phyloP scores from a whole-genome alignment of 2,797 vertebrate species.

The Tolypeutes matacus region DNA sequence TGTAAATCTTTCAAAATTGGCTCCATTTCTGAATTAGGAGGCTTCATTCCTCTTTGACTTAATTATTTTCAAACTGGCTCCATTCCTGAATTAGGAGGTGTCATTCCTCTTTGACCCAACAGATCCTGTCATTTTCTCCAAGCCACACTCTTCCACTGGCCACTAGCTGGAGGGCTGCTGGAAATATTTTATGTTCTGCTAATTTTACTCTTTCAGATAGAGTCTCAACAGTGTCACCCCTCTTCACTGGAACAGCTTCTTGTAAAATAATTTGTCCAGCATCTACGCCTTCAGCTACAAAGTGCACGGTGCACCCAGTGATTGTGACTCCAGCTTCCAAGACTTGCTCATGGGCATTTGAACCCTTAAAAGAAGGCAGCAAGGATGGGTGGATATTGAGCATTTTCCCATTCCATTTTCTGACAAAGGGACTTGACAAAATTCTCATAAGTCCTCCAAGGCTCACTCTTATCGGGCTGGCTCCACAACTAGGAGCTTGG shows the following conservation, averaged over 20 bases:
- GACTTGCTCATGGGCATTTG: conserved; percentile 95
- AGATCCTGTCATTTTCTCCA: conserved; percentile 90
- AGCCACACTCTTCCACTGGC: conserved; percentile 90
- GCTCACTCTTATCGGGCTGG: not conserved
- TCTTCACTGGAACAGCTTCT: conserved; percentile 93
- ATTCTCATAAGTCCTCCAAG: conserved; percentile 94
- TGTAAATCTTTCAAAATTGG: not conserved
- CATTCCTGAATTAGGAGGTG: not conserved
- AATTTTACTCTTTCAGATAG: conserved; percentile 93
- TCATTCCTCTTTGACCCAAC: conserved; percentile 86
- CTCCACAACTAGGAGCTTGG: not conserved
- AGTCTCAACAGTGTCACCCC: conserved; percentile 92
- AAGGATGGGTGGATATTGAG: conserved; percentile 97
- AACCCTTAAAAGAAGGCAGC: conserved; percentile 97
- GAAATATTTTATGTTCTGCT: conserved; percentile 95
- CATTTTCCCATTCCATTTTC: conserved; percentile 96
- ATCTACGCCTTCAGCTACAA: conserved; percentile 97
- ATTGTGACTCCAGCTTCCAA: conserved; percentile 93
- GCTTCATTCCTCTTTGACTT: too few relatives aligned
- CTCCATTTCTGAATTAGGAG: too few relatives aligned
- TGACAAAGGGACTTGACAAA: conserved; percentile 95
- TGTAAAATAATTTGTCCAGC: conserved; percentile 96
- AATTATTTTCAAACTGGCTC: too few relatives aligned
- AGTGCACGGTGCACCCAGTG: conserved; percentile 96
- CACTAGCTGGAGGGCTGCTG: conserved; percentile 94